Base-by-base conservation (phyloP, 1,140 invertebrate genomes). In the Frieseomelitta varia region DNA sequence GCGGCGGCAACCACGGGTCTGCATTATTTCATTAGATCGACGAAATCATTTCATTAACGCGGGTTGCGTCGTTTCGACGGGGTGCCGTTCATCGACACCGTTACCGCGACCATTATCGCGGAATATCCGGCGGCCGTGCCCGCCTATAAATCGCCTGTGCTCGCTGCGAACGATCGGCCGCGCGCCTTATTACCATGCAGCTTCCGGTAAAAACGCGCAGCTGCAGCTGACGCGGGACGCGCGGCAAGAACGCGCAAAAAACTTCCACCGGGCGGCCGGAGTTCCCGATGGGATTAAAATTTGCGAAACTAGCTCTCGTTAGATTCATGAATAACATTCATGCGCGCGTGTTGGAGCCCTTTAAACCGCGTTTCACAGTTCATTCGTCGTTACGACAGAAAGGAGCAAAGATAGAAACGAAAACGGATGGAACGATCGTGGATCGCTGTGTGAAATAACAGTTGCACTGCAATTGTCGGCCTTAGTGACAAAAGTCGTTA, bases 111-210 rank as follows among this genome's bases (percentile, higher is more conserved):
- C 21, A 69, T 47, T 87, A 84, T 87, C 79, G 77, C 63, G 69
- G 84, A 10, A 87, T 88, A 87, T 79, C 72, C 39, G 39, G 81
- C 53, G 21, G 67, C 30, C 17, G 63, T 51, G n/a, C 47, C 73
- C 17, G 51, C 65, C 67, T 65, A 85, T 88, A 87, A 88, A 88
- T 84, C 86, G 82, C 34, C 39, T 8, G 19, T 3, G 12, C 11
- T 24, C 17, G 39, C 68, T 24, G 34, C 34, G 68, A 69, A 34
- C 68, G 68, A 55, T 68, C 27, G 39, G 39, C 39, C 39, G 39
- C 8, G 63, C 81, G 56, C 74, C 77, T 75, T 85, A 88, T 87
- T 85, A 87, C 87, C 77, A 77, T 87, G 56, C 85, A 56, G 51
- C 34, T 61, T 76, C 75, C 63, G 75, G 85, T 67, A 76, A 88